These are phyloP conservation scores for Drosophila atroscutellata DNA, from an alignment of 2,888 invertebrate species.

Conservation along the genomic window DNA sequence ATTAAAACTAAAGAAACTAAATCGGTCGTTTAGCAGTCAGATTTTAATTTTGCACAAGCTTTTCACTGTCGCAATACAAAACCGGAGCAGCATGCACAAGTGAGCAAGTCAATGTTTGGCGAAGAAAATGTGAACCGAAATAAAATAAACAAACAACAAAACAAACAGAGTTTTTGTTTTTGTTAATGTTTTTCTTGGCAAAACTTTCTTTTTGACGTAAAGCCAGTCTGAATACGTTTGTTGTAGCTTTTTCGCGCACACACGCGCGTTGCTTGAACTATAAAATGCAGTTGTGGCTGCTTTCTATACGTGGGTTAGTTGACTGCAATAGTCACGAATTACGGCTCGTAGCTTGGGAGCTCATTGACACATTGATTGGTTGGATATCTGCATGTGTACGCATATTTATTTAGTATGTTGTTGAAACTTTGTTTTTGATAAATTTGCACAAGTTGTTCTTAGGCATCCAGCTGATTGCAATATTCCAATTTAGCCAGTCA, in stretches of 20 bases:
- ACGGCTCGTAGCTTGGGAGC: neutral
- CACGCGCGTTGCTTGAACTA: slow-evolving; percentile 61
- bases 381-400: neutral
- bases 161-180: slow-evolving; percentile 57
- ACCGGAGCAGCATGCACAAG: slow-evolving; percentile 38
- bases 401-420: neutral
- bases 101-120: slow-evolving; percentile 37
- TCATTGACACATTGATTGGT: slow-evolving; percentile 9
- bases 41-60: slow-evolving; percentile 51
- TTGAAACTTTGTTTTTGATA: slow-evolving; percentile 9
- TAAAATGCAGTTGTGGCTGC: slow-evolving; percentile 71
- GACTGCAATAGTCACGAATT: slow-evolving; percentile 52
- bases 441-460: slow-evolving; percentile 10
- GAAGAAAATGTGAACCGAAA: slow-evolving; percentile 67
- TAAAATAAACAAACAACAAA: slow-evolving; percentile 61
- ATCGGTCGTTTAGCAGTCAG: slow-evolving; percentile 13
- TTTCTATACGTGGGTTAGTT: slow-evolving; percentile 62
- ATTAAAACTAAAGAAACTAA: slow-evolving; percentile 3
- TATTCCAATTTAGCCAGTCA: slow-evolving; percentile 16
- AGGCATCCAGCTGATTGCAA: slow-evolving; percentile 3
- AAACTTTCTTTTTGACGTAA: slow-evolving; percentile 74
- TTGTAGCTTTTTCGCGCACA: slow-evolving; percentile 60
- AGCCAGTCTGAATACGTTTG: slow-evolving; percentile 61
- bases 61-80: slow-evolving; percentile 36
- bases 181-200: slow-evolving; percentile 66